Base-by-base conservation (phyloP, 2,888 invertebrate species). In the Cheilosia urbana region DNA sequence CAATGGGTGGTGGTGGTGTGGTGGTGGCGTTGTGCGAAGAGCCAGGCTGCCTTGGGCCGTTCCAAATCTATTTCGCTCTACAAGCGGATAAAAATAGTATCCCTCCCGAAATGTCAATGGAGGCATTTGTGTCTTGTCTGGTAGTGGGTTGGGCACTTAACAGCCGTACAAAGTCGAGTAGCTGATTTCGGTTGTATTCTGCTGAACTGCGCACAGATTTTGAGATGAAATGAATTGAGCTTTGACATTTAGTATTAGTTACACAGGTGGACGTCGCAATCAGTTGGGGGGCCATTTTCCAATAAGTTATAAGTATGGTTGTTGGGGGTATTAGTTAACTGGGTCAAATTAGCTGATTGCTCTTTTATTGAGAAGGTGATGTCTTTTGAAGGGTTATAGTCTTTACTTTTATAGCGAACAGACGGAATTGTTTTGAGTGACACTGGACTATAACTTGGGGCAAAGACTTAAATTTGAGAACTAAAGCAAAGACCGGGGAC, bases 51-150 rank as follows among this genome's bases (percentile, higher is more conserved):
- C 73, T 79, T 65, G 58, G 65, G 69, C 69, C 68, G 71, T 69
- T 78, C 69, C 69, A 40, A 71, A 68, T 72, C 60, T 65, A 71
- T 80, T 60, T 65, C 65, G 58, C 60, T 65, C 65, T 75, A 53
- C 57, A 55, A 42, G 21, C 65, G 40, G 75, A 73, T 73, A 75
- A 75, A 84, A 75, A 79, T 66, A 65, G 69, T 71, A 60, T 66
- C 11, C 47, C 6, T 24, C 47, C 60, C 60, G 27, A 85, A 85
- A 85, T 85, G 80, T 85, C 84, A 85, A 76, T 66, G 40, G 51
- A 66, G 51, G 76, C 76, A 72, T 55, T 63, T 63, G 58, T 37
- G 27, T 42, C 5, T 45, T 30, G 27, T 49, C 57, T 19, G 62
- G 15, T 30, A 6, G 19, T 58, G 79, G 84, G 84, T 72, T 85